Evolutionary conservation across 2,797 vertebrate genomes (phyloP).

Genomic region (Bradypodion pumilum): DNA sequence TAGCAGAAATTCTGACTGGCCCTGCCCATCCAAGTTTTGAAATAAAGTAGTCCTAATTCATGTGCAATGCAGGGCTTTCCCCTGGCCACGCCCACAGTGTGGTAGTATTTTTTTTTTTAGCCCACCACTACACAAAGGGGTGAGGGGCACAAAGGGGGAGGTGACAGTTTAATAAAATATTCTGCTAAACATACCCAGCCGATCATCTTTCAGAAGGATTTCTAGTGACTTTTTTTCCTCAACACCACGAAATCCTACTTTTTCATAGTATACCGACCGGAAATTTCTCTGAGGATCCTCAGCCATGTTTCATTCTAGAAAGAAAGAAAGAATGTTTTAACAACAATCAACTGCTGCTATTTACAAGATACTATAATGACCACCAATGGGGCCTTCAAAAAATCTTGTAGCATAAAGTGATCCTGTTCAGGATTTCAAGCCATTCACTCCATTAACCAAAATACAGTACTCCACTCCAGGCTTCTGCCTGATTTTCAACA

Average conservation of each 20-base stretch:
- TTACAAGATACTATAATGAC: neutral
- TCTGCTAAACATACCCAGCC: conserved; percentile 80
- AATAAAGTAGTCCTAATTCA: no score
- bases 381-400: neutral
- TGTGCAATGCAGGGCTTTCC: no score
- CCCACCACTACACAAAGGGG: no score
- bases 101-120: no score
- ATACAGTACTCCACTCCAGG: neutral
- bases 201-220: conserved; percentile 94
- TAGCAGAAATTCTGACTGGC: no score
- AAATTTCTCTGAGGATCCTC: conserved; percentile 98
- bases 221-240: conserved; percentile 98
- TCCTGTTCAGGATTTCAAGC: neutral
- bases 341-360: neutral
- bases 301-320: conserved; percentile 79
- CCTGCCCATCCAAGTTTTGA: no score
- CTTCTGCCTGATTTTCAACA: no score
- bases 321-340: conserved; percentile 13
- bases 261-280: conserved; percentile 96
- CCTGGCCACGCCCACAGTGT: no score
- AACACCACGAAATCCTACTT: conserved; percentile 96
- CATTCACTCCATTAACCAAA: neutral
- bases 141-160: neutral
- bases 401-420: neutral
- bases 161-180: fast-evolving